phyloP scores from a whole-genome alignment of 2,888 invertebrate species.

The Dryocosmus kuriphilus region DNA sequence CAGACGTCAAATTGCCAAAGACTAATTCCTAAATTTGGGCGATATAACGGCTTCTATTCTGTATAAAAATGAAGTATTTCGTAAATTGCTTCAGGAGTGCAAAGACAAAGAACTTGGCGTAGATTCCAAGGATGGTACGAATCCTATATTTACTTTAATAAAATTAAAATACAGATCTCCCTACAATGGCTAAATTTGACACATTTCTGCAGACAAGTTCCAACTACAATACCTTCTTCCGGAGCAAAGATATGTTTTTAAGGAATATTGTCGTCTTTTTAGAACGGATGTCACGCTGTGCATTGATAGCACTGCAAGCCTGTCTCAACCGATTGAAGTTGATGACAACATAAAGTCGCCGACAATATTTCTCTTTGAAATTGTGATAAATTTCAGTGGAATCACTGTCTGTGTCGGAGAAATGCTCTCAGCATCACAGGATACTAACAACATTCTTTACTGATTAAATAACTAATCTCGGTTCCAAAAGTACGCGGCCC shows the following conservation, averaged over 20 bases:
- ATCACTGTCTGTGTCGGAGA: background rate
- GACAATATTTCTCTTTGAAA: constrained; percentile 4
- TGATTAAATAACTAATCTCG: too few relatives aligned
- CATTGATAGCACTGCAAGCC: background rate
- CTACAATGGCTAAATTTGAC: background rate
- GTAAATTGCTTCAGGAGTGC: background rate
- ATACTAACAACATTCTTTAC: too few relatives aligned
- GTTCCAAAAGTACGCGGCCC: too few relatives aligned
- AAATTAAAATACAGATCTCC: background rate
- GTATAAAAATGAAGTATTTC: background rate
- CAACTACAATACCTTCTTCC: too few relatives aligned
- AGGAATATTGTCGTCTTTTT: constrained; percentile 4
- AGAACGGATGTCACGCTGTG: background rate
- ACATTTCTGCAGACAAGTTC: constrained; percentile 5
- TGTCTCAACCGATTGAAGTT: too few relatives aligned
- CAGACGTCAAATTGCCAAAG: background rate
- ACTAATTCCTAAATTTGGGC: background rate
- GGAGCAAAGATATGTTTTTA: too few relatives aligned
- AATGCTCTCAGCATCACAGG: background rate
- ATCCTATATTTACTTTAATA: background rate
- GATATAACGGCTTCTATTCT: background rate
- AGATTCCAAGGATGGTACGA: background rate
- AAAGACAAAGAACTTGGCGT: background rate
- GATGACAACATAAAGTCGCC: too few relatives aligned
- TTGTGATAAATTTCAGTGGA: background rate